Evolutionary conservation across 2,888 invertebrate species (phyloP).

Genomic region (Caenorhabditis sp.): DNA sequence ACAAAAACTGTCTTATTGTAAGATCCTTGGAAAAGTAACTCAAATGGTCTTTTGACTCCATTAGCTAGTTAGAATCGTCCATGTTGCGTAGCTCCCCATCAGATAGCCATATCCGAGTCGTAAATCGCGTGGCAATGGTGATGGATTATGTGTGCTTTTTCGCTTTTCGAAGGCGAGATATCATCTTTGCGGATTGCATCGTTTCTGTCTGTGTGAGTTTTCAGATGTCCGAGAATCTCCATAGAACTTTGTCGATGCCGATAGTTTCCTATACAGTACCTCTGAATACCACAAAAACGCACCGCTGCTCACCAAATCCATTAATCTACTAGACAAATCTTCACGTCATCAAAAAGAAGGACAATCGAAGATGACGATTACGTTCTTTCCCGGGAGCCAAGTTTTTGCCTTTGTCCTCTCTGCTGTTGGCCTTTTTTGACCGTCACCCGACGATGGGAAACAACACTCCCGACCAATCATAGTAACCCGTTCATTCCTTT

Average conservation of each 20-base stretch:
- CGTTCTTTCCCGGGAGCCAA: conserved; percentile 20
- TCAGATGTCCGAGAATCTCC: too few relatives aligned
- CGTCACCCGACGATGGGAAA: conserved; percentile 9
- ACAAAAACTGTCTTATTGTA: too few relatives aligned
- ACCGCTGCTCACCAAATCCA: not conserved
- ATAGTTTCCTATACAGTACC: too few relatives aligned
- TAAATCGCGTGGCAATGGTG: conserved; percentile 21
- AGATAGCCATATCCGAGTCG: conserved; percentile 17
- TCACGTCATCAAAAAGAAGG: not conserved
- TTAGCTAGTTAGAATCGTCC: too few relatives aligned
- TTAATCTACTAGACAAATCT: not conserved
- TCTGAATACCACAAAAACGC: too few relatives aligned
- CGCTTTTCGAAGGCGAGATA: not conserved
- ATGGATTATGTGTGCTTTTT: conserved; percentile 16
- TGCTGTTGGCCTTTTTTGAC: too few relatives aligned
- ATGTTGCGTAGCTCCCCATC: not conserved
- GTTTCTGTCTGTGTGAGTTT: not conserved
- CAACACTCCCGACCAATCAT: too few relatives aligned
- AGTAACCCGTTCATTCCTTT: too few relatives aligned
- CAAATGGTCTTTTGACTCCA: too few relatives aligned
- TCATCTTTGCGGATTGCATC: not conserved
- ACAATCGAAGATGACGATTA: not conserved
- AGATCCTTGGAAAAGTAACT: too few relatives aligned
- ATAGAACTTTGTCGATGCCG: too few relatives aligned
- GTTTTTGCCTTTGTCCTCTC: conserved; percentile 1